These are phyloP conservation scores for Sciaenops ocellatus DNA, from an alignment of 2,797 vertebrate genomes.

Conservation along the genomic window DNA sequence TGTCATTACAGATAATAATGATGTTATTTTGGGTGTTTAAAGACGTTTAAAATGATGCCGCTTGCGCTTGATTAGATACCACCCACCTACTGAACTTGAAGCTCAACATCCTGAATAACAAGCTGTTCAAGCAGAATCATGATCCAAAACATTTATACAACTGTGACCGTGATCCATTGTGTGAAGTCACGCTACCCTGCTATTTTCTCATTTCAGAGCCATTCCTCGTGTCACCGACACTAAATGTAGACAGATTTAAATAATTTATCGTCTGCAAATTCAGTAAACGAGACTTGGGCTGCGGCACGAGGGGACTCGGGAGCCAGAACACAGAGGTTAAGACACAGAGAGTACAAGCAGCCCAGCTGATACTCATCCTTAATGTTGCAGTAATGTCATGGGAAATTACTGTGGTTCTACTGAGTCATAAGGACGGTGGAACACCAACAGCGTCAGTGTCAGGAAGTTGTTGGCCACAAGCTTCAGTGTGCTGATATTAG, in stretches of 20 bases:
- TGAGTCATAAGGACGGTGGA: conserved; percentile 59
- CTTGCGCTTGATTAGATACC: conserved; percentile 42
- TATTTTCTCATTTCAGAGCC: conserved; percentile 33
- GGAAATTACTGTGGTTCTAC: conserved; percentile 45
- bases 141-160: conserved; percentile 71
- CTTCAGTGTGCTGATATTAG: conserved; percentile 55
- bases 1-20: conserved; percentile 52
- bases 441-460: conserved; percentile 64
- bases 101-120: conserved; percentile 66
- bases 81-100: conserved; percentile 41
- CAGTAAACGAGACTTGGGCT: conserved; percentile 50
- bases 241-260: conserved; percentile 44
- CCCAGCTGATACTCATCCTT: conserved; percentile 38
- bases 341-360: conserved; percentile 22
- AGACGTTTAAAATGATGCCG: conserved; percentile 34
- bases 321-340: conserved; percentile 30
- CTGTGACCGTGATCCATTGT: conserved; percentile 42
- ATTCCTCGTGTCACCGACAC: conserved; percentile 40
- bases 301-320: not conserved
- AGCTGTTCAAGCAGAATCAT: conserved; percentile 54
- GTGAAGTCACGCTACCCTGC: conserved; percentile 27
- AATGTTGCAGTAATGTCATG: conserved; percentile 41
- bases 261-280: conserved; percentile 55
- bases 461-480: conserved; percentile 58
- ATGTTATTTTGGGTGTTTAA: conserved; percentile 48